Conservation (phyloP, 1,140 invertebrate species). For the Panagrolaimus sp. region DNA sequence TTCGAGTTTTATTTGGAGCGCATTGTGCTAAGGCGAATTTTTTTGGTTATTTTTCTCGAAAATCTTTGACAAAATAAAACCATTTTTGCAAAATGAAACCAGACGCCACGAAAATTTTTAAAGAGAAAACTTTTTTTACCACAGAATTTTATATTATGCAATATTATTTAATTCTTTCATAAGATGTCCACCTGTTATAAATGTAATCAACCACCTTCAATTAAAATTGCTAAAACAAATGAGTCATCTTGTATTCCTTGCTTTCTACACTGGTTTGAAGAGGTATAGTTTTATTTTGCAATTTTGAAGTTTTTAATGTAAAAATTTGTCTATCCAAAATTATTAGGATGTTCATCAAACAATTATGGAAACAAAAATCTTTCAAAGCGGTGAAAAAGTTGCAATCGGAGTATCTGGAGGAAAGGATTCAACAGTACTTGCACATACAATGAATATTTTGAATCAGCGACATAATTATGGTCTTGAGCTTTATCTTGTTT, state of each 20-base stretch:
- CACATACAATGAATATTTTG: conserved; percentile 75
- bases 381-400: conserved; percentile 77
- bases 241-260: conserved; percentile 74
- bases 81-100: neutral
- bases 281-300: conserved; percentile 68
- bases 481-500: conserved; percentile 81
- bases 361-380: conserved; percentile 77
- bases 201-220: conserved; percentile 33
- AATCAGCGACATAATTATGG: conserved; percentile 88
- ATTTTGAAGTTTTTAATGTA: too few relatives aligned
- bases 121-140: neutral
- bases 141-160: neutral
- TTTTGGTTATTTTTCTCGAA: too few relatives aligned
- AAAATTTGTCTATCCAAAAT: too few relatives aligned
- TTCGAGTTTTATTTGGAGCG: too few relatives aligned
- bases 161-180: neutral
- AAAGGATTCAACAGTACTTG: conserved; percentile 97
- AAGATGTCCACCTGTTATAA: conserved; percentile 10
- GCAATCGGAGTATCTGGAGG: conserved; percentile 94
- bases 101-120: neutral
- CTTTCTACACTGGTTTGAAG: conserved; percentile 47
- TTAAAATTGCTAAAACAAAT: conserved; percentile 43
- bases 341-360: conserved; percentile 94
- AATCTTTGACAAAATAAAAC: too few relatives aligned
- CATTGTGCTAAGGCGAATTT: too few relatives aligned